These are phyloP conservation scores for Eupithecia inturbata DNA, from an alignment of 2,888 invertebrate genomes.

Conservation along the genomic window DNA sequence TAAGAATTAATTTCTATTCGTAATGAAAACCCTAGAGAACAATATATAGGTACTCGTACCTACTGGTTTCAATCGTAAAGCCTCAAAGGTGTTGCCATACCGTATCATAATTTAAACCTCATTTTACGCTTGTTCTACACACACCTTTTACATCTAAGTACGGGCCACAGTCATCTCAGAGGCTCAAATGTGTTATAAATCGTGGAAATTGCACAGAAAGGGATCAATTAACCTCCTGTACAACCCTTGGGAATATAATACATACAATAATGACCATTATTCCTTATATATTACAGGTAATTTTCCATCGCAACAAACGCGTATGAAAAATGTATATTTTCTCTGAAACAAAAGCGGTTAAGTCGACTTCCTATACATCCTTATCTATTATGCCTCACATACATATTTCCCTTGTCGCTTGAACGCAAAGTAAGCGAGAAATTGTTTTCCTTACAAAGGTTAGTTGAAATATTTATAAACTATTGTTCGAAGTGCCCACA, in stretches of 20 bases:
- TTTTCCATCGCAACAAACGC: slow-evolving; percentile 62
- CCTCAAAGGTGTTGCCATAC: slow-evolving; percentile 39
- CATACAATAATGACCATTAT: slow-evolving; percentile 66
- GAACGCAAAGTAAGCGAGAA: slow-evolving; percentile 77
- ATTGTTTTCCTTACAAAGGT: slow-evolving; percentile 72
- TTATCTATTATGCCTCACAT: slow-evolving; percentile 71
- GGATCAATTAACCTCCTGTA: slow-evolving; percentile 62
- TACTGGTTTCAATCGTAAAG: slow-evolving; percentile 36
- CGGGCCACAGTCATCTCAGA: slow-evolving; percentile 44
- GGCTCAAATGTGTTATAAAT: slow-evolving; percentile 55
- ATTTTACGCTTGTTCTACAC: slow-evolving; percentile 32
- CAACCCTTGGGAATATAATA: slow-evolving; percentile 53
- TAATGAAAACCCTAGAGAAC: slow-evolving; percentile 20
- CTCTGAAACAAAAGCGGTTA: slow-evolving; percentile 76
- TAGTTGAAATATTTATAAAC: slow-evolving; percentile 61
- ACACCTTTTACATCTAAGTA: slow-evolving; percentile 38
- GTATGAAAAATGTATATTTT: slow-evolving; percentile 74
- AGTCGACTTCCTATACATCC: slow-evolving; percentile 69
- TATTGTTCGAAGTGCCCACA: slow-evolving; percentile 49
- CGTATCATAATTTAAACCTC: slow-evolving; percentile 40
- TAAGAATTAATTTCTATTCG: not conserved
- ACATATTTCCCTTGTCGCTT: slow-evolving; percentile 68
- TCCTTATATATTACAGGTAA: slow-evolving; percentile 61
- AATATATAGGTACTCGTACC: not conserved
- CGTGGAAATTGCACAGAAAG: slow-evolving; percentile 60